Percentiles rank a stretch among this genome's conserved stretches.
These are phyloP conservation scores for Balaeniceps rex DNA, from an alignment of 2,113 vertebrate genomes.

Conservation along the genomic window DNA sequence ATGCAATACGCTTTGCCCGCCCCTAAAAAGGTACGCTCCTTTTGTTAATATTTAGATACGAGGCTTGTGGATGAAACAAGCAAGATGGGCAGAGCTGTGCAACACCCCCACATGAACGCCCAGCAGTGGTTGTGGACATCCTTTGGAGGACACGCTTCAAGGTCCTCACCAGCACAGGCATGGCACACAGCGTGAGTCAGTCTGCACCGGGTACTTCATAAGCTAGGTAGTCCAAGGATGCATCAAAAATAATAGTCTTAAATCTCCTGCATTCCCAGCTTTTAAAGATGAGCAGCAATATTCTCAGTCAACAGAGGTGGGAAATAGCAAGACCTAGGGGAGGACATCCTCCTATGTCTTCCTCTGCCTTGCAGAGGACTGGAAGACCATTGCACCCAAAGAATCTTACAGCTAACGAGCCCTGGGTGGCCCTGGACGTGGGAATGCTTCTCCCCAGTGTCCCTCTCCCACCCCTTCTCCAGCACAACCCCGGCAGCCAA, in stretches of 20 bases:
- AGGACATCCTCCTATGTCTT: neutral
- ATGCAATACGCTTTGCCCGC: rapidly evolving
- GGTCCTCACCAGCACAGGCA: neutral
- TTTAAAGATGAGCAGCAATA: neutral
- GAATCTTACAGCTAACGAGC: neutral
- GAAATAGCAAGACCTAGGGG: neutral
- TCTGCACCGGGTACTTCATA: neutral
- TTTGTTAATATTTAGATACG: rapidly evolving
- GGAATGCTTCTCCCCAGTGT: neutral
- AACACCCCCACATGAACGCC: rapidly evolving
- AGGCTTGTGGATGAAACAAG: neutral
- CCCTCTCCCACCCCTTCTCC: neutral
- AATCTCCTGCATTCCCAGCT: neutral
- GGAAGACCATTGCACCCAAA: neutral
- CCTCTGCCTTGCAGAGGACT: neutral
- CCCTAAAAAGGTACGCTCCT: neutral
- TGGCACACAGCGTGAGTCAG: neutral
- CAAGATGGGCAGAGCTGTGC: rapidly evolving
- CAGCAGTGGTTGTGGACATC: neutral
- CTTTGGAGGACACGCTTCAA: neutral
- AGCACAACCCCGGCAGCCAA: neutral
- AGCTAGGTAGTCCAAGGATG: neutral
- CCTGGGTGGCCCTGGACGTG: neutral
- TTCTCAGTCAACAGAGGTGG: neutral
- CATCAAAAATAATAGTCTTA: neutral